Evolutionary conservation across 2,888 invertebrate species (phyloP).

Genomic region (Eilema depressum): DNA sequence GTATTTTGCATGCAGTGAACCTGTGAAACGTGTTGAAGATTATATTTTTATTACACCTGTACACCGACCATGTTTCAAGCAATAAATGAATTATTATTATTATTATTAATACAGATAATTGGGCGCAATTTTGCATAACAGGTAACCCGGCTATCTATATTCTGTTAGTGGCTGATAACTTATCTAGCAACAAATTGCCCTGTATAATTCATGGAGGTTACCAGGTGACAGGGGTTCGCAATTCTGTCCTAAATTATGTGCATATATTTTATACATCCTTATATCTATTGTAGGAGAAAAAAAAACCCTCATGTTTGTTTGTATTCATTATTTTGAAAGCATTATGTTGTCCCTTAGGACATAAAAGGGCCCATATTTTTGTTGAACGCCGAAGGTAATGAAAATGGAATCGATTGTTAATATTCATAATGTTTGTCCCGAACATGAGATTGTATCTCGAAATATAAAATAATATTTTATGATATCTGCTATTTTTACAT

Average conservation of each 20-base stretch:
- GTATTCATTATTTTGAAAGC: slow-evolving; percentile 72
- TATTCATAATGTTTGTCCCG: slow-evolving; percentile 27
- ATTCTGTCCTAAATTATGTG: slow-evolving; percentile 69
- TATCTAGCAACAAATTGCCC: slow-evolving; percentile 73
- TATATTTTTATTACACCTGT: too few relatives aligned
- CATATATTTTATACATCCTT: slow-evolving; percentile 61
- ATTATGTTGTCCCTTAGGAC: slow-evolving; percentile 56
- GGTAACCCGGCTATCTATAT: slow-evolving; percentile 50
- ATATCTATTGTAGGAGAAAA: slow-evolving; percentile 50
- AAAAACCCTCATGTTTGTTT: slow-evolving; percentile 51
- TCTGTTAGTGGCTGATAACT: slow-evolving; percentile 65
- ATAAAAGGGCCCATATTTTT: slow-evolving; percentile 43
- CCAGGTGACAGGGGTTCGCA: slow-evolving; percentile 73
- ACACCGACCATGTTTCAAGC: too few relatives aligned
- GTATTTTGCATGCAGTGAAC: too few relatives aligned
- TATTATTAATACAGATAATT: slow-evolving; percentile 33
- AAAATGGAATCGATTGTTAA: slow-evolving; percentile 42
- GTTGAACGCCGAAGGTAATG: slow-evolving; percentile 37
- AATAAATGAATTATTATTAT: too few relatives aligned
- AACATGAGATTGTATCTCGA: slow-evolving; percentile 23
- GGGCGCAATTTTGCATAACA: slow-evolving; percentile 27
- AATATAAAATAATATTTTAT: slow-evolving; percentile 3
- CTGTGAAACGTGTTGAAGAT: too few relatives aligned
- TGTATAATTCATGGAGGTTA: slow-evolving; percentile 77
- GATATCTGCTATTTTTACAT: not conserved